These are phyloP conservation scores for Natrix natrix DNA, from an alignment of 2,797 vertebrate genomes.

Conservation along the genomic window DNA sequence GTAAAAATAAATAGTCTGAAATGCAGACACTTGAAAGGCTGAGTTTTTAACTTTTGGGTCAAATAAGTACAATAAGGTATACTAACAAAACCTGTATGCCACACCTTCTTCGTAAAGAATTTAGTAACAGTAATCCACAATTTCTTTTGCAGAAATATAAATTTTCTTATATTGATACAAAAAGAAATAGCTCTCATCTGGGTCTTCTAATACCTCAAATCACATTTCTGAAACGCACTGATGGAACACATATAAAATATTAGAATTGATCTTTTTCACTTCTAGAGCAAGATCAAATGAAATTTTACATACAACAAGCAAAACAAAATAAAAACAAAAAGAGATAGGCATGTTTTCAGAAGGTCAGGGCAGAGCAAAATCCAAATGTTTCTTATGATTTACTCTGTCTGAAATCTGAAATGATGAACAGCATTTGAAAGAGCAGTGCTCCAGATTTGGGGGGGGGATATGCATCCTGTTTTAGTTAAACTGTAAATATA, in stretches of 20 bases:
- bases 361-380: not conserved
- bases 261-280: not conserved
- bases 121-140: not conserved
- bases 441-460: not conserved
- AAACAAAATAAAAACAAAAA: not conserved
- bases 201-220: not conserved
- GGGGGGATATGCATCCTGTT: not conserved
- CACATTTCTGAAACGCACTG: not conserved
- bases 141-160: not conserved
- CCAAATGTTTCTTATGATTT: not conserved
- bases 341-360: not conserved
- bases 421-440: not conserved
- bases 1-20: not conserved
- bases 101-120: not conserved
- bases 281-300: not conserved
- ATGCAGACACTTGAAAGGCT: not conserved
- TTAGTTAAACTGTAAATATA: not conserved
- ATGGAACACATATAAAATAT: not conserved
- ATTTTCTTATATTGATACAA: not conserved
- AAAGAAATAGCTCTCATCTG: not conserved
- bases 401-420: not conserved
- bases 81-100: not conserved
- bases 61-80: not conserved
- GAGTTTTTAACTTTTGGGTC: not conserved
- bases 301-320: not conserved